phyloP scores from a whole-genome alignment of 2,113 vertebrate species.

The Cardinalis cardinalis region DNA sequence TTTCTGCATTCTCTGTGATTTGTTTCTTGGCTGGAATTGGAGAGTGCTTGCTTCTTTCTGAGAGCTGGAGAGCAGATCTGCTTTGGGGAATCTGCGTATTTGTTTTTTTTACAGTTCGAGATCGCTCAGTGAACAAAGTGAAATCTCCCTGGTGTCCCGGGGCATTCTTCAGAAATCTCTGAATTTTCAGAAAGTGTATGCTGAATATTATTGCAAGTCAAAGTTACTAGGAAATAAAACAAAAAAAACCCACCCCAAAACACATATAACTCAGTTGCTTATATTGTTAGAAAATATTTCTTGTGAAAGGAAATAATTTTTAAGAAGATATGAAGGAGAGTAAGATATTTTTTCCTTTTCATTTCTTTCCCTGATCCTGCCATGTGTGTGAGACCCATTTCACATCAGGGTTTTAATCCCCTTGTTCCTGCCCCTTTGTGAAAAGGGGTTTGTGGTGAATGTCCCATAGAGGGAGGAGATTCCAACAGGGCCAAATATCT shows the following conservation, averaged over 20 bases:
- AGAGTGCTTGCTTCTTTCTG: background rate
- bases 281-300: background rate
- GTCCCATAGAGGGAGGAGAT: background rate
- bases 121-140: background rate
- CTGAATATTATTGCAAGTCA: background rate
- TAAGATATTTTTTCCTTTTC: background rate
- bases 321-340: background rate
- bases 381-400: background rate
- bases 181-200: background rate
- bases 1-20: background rate
- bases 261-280: background rate
- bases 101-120: background rate
- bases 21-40: background rate
- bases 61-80: background rate
- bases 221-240: background rate
- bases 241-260: no score
- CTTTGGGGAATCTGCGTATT: rapidly evolving
- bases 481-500: background rate
- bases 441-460: background rate
- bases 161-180: background rate
- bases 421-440: background rate
- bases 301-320: background rate
- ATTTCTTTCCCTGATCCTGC: background rate
- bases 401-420: background rate
- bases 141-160: background rate